These are phyloP conservation scores for Chlamydotis undulata DNA, from an alignment of 2,113 vertebrate genomes.

Conservation along the genomic window DNA sequence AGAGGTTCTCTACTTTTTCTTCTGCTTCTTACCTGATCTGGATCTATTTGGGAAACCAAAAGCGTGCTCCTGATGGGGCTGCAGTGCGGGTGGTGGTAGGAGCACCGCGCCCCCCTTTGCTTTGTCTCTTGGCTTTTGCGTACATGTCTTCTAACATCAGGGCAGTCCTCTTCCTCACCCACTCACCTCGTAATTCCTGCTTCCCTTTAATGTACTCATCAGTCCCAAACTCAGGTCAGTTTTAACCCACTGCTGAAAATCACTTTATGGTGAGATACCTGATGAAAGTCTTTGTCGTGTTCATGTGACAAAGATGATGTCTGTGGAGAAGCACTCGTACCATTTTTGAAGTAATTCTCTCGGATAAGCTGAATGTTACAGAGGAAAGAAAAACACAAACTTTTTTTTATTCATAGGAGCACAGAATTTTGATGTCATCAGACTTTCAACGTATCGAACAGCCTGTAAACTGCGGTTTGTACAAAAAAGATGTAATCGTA, in stretches of 20 bases:
- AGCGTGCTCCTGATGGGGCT: neutral
- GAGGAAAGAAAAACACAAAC: neutral
- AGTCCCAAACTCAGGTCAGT: neutral
- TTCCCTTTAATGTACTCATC: neutral
- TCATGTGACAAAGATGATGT: neutral
- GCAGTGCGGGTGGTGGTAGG: neutral
- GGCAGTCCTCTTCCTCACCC: neutral
- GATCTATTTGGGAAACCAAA: neutral
- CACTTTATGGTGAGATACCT: neutral
- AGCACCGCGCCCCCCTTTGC: neutral
- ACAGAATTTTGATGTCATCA: constrained; percentile 97
- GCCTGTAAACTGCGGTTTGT: constrained; percentile 97
- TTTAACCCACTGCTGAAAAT: neutral
- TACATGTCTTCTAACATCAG: neutral
- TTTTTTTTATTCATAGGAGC: constrained; percentile 79
- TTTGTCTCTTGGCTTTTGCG: neutral
- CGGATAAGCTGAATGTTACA: neutral
- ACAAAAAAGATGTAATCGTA: constrained; percentile 96
- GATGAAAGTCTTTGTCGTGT: neutral
- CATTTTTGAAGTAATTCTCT: neutral
- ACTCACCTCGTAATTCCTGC: neutral
- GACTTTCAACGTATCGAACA: constrained; percentile 95
- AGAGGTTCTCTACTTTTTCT: neutral
- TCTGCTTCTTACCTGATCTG: neutral
- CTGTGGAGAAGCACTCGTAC: neutral